These are phyloP conservation scores for Setipinna tenuifilis DNA, from an alignment of 2,797 vertebrate genomes.

Conservation along the genomic window DNA sequence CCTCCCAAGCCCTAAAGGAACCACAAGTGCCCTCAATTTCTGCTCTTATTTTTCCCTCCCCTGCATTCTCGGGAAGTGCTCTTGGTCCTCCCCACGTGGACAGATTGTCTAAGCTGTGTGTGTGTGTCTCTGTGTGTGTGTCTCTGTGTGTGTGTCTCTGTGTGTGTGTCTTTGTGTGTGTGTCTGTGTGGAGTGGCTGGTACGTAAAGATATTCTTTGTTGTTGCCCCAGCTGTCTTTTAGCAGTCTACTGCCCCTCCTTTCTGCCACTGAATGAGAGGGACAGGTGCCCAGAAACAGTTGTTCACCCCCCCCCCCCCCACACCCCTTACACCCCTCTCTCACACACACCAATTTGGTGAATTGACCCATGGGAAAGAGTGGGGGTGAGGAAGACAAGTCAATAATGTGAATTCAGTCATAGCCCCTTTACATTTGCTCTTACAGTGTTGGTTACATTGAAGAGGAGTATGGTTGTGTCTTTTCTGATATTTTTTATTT, in stretches of 20 bases:
- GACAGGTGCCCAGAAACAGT: conserved; percentile 69
- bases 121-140: not conserved
- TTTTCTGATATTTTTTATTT: not conserved
- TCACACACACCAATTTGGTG: not conserved
- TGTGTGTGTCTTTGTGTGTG: conserved; percentile 27
- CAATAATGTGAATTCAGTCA: not conserved
- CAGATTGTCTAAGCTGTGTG: not conserved
- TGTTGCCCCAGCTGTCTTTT: conserved; percentile 67
- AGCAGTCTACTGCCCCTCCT: conserved; percentile 39
- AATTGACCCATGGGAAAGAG: not conserved
- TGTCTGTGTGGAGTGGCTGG: conserved; percentile 9
- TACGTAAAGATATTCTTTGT: conserved; percentile 52
- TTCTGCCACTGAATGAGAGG: conserved; percentile 59
- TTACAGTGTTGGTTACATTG: not conserved
- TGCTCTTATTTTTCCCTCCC: not conserved
- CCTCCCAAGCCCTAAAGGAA: not conserved
- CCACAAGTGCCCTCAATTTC: conserved; percentile 13
- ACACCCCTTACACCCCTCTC: not conserved
- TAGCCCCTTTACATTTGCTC: not conserved
- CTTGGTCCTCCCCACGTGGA: not conserved
- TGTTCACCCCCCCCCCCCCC: conserved; percentile 44
- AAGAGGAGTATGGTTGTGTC: not conserved
- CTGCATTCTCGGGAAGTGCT: not conserved
- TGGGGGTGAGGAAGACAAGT: not conserved
- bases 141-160: conserved; percentile 5